A percentile compares a stretch with the other conserved stretches of the same genome.
Conservation (phyloP, 2,113 vertebrate species). For the Pachyramphus minor region DNA sequence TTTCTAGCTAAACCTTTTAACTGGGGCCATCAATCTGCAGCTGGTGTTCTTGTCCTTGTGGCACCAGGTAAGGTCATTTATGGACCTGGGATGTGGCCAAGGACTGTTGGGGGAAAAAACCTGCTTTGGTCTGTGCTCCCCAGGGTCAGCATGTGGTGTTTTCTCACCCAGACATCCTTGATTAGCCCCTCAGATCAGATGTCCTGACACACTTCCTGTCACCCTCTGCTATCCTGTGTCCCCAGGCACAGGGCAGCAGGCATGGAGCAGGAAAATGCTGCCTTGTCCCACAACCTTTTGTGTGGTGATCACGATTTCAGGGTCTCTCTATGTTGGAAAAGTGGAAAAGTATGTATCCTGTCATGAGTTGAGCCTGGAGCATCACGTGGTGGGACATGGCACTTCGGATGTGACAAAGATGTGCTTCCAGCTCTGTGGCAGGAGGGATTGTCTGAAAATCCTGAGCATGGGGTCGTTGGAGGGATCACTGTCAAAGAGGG, state of each 20-base stretch:
- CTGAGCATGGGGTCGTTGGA: fast-evolving
- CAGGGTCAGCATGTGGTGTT: fast-evolving
- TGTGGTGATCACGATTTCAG: background rate
- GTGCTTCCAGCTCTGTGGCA: background rate
- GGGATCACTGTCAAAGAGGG: background rate
- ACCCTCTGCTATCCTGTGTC: background rate
- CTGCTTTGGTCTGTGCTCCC: background rate
- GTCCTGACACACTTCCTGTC: background rate
- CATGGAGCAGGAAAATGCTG: background rate
- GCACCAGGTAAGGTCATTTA: background rate
- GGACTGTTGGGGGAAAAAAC: background rate
- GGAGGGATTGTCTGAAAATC: background rate
- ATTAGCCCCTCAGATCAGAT: background rate
- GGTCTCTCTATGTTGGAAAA: background rate
- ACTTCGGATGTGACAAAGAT: background rate
- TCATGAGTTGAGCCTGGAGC: background rate
- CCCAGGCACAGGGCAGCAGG: background rate
- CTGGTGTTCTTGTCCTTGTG: background rate
- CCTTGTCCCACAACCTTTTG: background rate
- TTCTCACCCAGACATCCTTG: background rate
- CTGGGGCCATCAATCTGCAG: background rate
- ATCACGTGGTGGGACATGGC: fast-evolving
- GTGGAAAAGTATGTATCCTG: background rate
- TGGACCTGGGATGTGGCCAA: background rate
- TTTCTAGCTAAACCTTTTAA: background rate